Conservation (phyloP, 2,888 invertebrate species). For the Spilarctia lutea region DNA sequence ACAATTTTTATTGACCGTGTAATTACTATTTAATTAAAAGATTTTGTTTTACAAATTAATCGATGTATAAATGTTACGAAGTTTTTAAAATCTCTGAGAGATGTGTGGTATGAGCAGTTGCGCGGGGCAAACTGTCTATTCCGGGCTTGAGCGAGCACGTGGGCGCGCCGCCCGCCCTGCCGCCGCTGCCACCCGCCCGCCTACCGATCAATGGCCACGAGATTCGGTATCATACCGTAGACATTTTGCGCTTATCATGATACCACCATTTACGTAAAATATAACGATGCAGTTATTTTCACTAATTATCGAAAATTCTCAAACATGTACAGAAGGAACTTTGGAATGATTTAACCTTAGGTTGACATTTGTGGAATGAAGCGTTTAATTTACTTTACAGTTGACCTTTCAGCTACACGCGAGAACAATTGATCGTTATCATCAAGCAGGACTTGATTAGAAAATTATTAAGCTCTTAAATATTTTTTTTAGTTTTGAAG, state of each 20-base stretch:
- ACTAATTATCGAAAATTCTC: background rate
- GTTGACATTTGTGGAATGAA: constrained; percentile 13
- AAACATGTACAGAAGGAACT: background rate
- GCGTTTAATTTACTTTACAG: background rate
- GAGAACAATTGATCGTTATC: constrained; percentile 2
- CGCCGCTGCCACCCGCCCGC: constrained; percentile 67
- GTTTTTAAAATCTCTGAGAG: constrained; percentile 43
- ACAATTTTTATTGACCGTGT: constrained; percentile 42
- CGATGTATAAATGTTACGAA: constrained; percentile 45
- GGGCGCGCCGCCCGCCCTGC: constrained; percentile 70
- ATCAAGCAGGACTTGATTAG: background rate
- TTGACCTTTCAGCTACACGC: constrained; percentile 7
- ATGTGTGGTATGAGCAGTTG: constrained; percentile 68
- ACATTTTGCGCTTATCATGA: constrained; percentile 36
- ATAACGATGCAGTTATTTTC: background rate
- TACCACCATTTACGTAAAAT: constrained; percentile 35
- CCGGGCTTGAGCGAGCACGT: constrained; percentile 80
- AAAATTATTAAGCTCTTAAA: background rate
- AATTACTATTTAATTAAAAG: constrained; percentile 20
- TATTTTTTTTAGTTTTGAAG: background rate
- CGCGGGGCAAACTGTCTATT: constrained; percentile 82
- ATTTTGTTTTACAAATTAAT: constrained; percentile 29
- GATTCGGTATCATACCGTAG: constrained; percentile 70
- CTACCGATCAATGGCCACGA: constrained; percentile 81
- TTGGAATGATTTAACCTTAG: constrained; percentile 14